phyloP scores from a whole-genome alignment of 2,888 invertebrate species.

The Cenopis cana region DNA sequence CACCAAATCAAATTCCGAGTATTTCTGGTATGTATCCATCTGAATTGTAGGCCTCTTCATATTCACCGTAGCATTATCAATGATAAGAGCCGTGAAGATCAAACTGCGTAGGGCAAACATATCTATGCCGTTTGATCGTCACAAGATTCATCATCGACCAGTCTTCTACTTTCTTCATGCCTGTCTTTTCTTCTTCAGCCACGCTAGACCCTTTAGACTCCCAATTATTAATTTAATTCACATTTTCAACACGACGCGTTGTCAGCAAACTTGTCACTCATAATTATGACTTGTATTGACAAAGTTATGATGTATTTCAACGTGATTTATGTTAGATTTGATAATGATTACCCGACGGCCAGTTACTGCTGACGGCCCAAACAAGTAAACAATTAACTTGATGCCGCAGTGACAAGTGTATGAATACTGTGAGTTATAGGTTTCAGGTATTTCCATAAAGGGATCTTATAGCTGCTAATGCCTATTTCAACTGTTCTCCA shows the following conservation, averaged over 20 bases:
- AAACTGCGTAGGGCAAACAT: conserved; percentile 39
- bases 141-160: conserved; percentile 29
- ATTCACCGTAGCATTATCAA: not conserved
- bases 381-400: not conserved
- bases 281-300: conserved; percentile 40
- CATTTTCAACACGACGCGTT: not conserved
- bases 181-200: not conserved
- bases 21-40: not conserved
- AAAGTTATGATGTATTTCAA: conserved; percentile 42
- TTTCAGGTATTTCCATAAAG: not conserved
- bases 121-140: conserved; percentile 40
- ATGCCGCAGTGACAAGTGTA: not conserved
- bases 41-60: not conserved
- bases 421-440: not conserved
- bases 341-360: conserved; percentile 16
- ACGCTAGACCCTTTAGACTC: not conserved
- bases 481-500: not conserved
- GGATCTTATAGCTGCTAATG: not conserved
- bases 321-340: conserved; percentile 32
- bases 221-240: conserved; percentile 3
- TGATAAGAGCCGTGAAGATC: conserved; percentile 37
- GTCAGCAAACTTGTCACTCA: conserved; percentile 27
- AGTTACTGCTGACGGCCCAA: not conserved
- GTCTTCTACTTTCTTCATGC: not conserved
- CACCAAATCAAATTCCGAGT: not conserved